A percentile compares a stretch with the other conserved stretches of the same genome.
These are phyloP conservation scores for Drosophila vallismaia DNA, from an alignment of 2,888 invertebrate genomes.

Conservation along the genomic window DNA sequence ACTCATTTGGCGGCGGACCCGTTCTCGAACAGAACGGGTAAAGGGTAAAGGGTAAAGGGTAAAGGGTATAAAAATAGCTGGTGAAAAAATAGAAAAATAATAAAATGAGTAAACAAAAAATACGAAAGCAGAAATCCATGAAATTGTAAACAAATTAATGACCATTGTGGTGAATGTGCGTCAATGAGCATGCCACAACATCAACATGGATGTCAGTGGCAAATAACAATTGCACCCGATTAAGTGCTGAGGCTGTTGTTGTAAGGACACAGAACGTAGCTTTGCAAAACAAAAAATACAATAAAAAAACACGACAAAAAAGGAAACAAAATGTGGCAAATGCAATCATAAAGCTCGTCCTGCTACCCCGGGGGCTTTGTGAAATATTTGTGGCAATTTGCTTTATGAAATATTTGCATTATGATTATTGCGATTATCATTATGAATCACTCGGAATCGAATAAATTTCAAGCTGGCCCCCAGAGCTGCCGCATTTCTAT, in stretches of 20 bases:
- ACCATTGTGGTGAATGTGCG: slow-evolving; percentile 49
- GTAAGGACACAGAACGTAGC: background rate
- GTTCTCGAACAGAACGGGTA: background rate
- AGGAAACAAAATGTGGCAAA: background rate
- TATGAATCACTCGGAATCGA: slow-evolving; percentile 30
- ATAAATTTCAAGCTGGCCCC: slow-evolving; percentile 36
- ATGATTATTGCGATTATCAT: slow-evolving; percentile 50
- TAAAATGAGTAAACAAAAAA: slow-evolving; percentile 18
- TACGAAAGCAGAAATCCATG: slow-evolving; percentile 44
- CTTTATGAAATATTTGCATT: slow-evolving; percentile 49
- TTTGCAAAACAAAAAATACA: background rate
- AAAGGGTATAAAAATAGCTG: slow-evolving; percentile 1
- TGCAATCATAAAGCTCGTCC: slow-evolving; percentile 9
- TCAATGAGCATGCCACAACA: slow-evolving; percentile 51
- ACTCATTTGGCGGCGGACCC: too few relatives aligned
- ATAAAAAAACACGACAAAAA: background rate
- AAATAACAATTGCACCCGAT: slow-evolving; percentile 8
- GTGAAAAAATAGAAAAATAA: slow-evolving; percentile 28
- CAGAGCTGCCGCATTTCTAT: slow-evolving; percentile 4
- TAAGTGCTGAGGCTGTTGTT: background rate
- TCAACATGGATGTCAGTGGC: slow-evolving; percentile 20
- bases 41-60: background rate
- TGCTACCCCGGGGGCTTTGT: slow-evolving; percentile 20
- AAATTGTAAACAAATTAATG: slow-evolving; percentile 54
- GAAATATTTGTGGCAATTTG: slow-evolving; percentile 50